Base-by-base conservation (phyloP, 2,888 invertebrate genomes). In the Erynnis tages region DNA sequence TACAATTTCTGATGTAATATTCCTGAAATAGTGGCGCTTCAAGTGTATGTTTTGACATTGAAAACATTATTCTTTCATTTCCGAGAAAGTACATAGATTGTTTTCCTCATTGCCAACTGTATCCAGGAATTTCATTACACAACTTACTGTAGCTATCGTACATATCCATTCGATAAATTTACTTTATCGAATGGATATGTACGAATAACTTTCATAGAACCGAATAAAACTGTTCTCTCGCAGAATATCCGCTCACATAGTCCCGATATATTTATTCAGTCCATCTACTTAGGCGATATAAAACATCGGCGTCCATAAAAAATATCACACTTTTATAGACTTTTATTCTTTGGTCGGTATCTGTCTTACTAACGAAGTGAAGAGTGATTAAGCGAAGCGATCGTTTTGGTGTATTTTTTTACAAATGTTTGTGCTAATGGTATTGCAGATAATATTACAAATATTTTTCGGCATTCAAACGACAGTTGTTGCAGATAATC, bases 241-340 rank as follows among this genome's bases (percentile, higher is more conserved):
- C 35, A 34, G 19, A 47, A 35, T 44, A 13, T 38, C 34, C 34
- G 23, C 19, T 34, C 27, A 13, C 19, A 16, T 6, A 34, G 7
- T 46, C 41, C 40, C 41, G 44, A 29, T 41, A 41, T 49, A 41
- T 49, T 49, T 40, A 49, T 41, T 41, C 49, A 41, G 49, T 41
- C 49, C 41, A 49, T 49, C 49, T 49, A 49, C 49, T 49, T 41
- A 23, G 32, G 41, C 47, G 35, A 41, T 43, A 54, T 41, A 53
- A 37, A 43, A 43, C 34, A 34, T 38, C 13, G 40, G 34, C 17
- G 25, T 10, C 47, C 43, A 47, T 54, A 43, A 48, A 44, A 41
- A 52, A 47, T 43, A 44, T 48, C 52, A 52, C 44, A 53, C 13
- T 53, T 53, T 45, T 53, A 46, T 45, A 34, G 49, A 43, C 49